Percentiles rank a stretch among this genome's conserved stretches.
These are phyloP conservation scores for Anas bahamensis DNA, from an alignment of 2,797 vertebrate species.

Conservation along the genomic window DNA sequence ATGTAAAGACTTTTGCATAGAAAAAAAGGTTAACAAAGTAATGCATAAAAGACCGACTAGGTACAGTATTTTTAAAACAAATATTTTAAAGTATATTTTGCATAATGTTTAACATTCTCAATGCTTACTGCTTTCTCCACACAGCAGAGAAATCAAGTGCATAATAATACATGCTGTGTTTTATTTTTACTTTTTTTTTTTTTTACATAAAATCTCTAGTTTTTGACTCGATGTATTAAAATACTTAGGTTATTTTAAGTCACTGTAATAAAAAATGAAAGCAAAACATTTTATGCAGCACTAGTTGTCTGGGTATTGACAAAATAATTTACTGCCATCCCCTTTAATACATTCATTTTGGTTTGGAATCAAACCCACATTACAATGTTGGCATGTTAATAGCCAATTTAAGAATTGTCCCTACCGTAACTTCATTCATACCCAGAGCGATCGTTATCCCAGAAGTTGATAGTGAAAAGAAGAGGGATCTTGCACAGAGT, in stretches of 20 bases:
- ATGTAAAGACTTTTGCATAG: conserved; percentile 89
- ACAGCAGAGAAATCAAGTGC: conserved; percentile 90
- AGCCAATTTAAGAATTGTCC: conserved; percentile 60
- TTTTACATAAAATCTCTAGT: conserved; percentile 79
- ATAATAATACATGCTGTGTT: conserved; percentile 86
- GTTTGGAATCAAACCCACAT: conserved; percentile 76
- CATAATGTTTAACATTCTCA: conserved; percentile 85
- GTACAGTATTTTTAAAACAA: conserved; percentile 88
- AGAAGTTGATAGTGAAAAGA: conserved; percentile 29
- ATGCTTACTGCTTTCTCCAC: conserved; percentile 87
- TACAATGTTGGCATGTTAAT: conserved; percentile 50
- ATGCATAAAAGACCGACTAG: conserved; percentile 80
- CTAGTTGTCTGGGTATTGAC: conserved; percentile 75
- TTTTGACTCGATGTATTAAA: conserved; percentile 78
- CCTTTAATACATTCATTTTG: conserved; percentile 78
- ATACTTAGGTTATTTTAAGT: conserved; percentile 79
- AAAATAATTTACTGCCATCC: conserved; percentile 80
- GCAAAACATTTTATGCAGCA: conserved; percentile 72
- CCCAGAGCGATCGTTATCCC: conserved; percentile 53
- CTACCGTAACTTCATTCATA: conserved; percentile 63
- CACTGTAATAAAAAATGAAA: conserved; percentile 76
- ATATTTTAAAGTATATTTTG: conserved; percentile 84
- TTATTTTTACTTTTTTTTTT: conserved; percentile 26
- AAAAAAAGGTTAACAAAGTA: conserved; percentile 89
- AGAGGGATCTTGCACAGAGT: conserved; percentile 35